Evolutionary conservation across 2,113 vertebrate genomes (phyloP).

Genomic region (Platysternon megacephalum): DNA sequence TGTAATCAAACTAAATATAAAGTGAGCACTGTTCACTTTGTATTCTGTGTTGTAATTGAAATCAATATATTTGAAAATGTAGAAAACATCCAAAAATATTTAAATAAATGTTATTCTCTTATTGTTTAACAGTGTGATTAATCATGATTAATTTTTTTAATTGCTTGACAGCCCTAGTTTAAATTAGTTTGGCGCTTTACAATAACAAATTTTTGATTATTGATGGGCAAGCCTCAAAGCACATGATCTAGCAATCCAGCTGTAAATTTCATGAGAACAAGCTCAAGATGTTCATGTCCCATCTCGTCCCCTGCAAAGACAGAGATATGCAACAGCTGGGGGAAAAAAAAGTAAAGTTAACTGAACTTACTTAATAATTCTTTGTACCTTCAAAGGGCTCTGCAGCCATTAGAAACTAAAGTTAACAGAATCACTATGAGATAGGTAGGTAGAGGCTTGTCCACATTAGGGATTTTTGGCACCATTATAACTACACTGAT

Average conservation of each 20-base stretch:
- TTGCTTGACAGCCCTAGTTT: too few relatives aligned
- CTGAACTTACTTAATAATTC: neutral
- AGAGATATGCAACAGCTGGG: neutral
- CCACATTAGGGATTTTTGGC: fast-evolving
- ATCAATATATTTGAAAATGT: too few relatives aligned
- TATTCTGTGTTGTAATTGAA: too few relatives aligned
- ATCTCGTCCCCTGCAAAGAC: neutral
- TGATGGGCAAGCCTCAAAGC: neutral
- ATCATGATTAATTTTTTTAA: too few relatives aligned
- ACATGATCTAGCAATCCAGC: neutral
- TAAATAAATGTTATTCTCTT: too few relatives aligned
- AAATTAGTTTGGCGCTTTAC: neutral
- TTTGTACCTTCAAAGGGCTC: neutral
- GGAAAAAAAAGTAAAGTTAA: neutral
- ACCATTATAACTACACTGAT: fast-evolving
- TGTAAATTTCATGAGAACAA: neutral
- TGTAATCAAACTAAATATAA: too few relatives aligned
- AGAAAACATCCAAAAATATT: too few relatives aligned
- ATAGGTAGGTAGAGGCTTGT: neutral
- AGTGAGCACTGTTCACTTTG: too few relatives aligned
- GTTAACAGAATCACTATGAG: neutral
- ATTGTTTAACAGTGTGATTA: too few relatives aligned
- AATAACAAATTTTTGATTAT: neutral
- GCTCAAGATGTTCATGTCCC: neutral
- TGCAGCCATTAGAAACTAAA: neutral